These are phyloP conservation scores for Odontomachus brunneus DNA, from an alignment of 1,140 invertebrate species.

Conservation along the genomic window DNA sequence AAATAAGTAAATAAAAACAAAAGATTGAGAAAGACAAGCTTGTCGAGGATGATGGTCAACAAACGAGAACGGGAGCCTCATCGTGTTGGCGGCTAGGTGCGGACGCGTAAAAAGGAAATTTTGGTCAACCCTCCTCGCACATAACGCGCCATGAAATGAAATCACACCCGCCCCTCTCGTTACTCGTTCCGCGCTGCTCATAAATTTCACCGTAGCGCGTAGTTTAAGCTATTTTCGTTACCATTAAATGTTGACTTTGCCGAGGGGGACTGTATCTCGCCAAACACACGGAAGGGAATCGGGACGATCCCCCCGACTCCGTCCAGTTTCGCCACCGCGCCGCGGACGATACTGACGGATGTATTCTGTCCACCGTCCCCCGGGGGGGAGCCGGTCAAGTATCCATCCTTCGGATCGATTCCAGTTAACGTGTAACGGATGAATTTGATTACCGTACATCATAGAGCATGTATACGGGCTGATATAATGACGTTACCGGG, in stretches of 20 bases:
- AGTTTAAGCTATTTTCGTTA: slow-evolving; percentile 59
- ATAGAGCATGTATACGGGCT: slow-evolving; percentile 53
- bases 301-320: slow-evolving; percentile 32
- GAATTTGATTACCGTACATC: slow-evolving; percentile 71
- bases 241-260: slow-evolving; percentile 30
- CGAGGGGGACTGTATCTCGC: slow-evolving; percentile 34
- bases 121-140: background rate
- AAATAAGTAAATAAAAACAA: slow-evolving; percentile 7
- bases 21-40: background rate
- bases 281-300: slow-evolving; percentile 24
- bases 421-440: slow-evolving; percentile 60
- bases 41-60: background rate
- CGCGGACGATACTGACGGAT: slow-evolving; percentile 52
- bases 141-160: slow-evolving; percentile 59
- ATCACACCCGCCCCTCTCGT: slow-evolving; percentile 52
- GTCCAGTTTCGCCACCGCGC: slow-evolving; percentile 46
- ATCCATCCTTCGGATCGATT: slow-evolving; percentile 67
- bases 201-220: slow-evolving; percentile 48
- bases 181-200: slow-evolving; percentile 42
- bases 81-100: background rate
- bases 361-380: slow-evolving; percentile 61
- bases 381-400: slow-evolving; percentile 56
- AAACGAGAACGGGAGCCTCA: background rate
- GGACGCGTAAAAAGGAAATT: slow-evolving; percentile 18
- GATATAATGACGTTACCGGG: slow-evolving; percentile 56